These are phyloP conservation scores for Ammospiza maritima DNA, from an alignment of 2,797 vertebrate species.

Conservation along the genomic window DNA sequence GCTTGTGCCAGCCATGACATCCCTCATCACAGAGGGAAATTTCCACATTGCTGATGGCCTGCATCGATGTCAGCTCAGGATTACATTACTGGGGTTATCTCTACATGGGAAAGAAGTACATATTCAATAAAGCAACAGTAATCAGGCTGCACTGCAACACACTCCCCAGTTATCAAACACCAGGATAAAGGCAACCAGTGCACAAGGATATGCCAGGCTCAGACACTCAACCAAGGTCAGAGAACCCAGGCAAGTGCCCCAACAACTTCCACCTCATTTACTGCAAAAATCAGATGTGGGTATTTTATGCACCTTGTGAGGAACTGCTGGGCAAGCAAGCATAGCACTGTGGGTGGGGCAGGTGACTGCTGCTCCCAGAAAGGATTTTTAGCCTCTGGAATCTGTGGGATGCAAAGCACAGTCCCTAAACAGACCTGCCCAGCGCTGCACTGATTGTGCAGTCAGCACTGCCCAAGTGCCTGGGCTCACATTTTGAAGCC, in stretches of 20 bases:
- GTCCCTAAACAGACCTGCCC: not conserved
- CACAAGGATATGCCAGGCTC: not conserved
- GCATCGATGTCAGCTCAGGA: accelerated
- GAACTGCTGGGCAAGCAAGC: accelerated
- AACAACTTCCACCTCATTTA: not conserved
- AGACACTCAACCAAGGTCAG: not conserved
- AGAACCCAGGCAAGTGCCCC: not conserved
- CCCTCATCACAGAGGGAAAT: not conserved
- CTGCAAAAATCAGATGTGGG: not conserved
- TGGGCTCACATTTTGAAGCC: not conserved
- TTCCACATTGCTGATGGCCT: not conserved
- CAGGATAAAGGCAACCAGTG: not conserved
- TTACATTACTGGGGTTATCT: not conserved
- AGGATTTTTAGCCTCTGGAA: not conserved
- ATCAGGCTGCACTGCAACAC: not conserved
- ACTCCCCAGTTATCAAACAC: not conserved
- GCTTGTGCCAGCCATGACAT: not conserved
- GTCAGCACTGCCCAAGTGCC: not conserved
- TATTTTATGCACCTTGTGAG: not conserved
- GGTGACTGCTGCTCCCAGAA: not conserved
- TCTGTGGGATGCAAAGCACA: not conserved
- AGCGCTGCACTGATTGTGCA: not conserved
- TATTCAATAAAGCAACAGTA: not conserved
- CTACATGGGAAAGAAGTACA: not conserved
- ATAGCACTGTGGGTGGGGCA: accelerated